These are phyloP conservation scores for Eunapius fragilis DNA, from an alignment of 37 sponge, comb jelly and placozoan species.

Conservation along the genomic window DNA sequence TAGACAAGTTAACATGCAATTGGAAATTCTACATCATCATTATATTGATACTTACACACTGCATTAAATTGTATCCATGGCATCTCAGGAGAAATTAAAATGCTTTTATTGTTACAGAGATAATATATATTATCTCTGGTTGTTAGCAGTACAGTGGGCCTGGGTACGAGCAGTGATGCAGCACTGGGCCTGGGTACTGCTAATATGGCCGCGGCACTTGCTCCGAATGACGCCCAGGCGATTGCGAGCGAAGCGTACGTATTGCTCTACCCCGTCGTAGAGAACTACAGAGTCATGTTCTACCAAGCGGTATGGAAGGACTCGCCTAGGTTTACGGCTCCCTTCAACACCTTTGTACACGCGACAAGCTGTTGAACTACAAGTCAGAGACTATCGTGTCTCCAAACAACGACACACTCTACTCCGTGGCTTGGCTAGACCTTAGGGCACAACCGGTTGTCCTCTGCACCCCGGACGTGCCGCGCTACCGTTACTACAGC, in stretches of 20 bases:
- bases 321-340: neutral
- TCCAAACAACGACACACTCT: conserved; percentile 17
- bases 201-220: too few relatives aligned
- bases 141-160: too few relatives aligned
- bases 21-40: too few relatives aligned
- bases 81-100: too few relatives aligned
- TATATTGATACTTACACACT: too few relatives aligned
- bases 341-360: conserved; percentile 4
- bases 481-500: conserved; percentile 16
- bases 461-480: neutral
- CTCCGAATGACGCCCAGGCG: neutral
- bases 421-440: conserved; percentile 24
- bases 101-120: too few relatives aligned
- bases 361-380: neutral
- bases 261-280: conserved; percentile 16
- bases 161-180: too few relatives aligned
- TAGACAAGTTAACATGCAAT: too few relatives aligned
- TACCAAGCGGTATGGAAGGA: neutral
- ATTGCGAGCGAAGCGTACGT: conserved; percentile 12
- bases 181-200: too few relatives aligned
- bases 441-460: conserved; percentile 20
- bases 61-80: too few relatives aligned
- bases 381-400: neutral
- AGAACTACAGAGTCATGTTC: conserved; percentile 9
- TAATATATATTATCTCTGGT: too few relatives aligned